Evolutionary conservation across 2,113 vertebrate genomes (phyloP), one percentile per base, ranked within the genome.

Genomic region (Microcebus lehilahytsara): DNA sequence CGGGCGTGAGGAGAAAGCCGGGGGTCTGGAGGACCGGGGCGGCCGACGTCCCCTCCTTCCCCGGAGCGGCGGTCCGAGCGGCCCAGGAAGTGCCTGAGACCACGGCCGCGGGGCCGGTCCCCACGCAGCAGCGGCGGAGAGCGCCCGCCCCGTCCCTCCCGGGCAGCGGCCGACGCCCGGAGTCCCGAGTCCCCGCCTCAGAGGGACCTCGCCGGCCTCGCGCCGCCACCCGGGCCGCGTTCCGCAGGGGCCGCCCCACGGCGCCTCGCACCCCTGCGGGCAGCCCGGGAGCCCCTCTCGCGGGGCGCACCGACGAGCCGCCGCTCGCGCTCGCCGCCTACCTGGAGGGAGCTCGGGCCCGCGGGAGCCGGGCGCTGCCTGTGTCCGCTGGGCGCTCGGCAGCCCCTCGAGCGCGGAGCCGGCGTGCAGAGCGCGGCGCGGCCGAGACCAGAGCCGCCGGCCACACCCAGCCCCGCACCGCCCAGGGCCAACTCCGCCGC

Each of bases 391-490:
- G 62, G 42, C 79, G 64, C 75, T 62, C 78, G 0, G 58, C 85
- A 40, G 96, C 95, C 64, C 74, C 87, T 3, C 0, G 77, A 42
- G 56, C 51, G 37, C 37, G 42, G 37, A 92, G 84, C 72, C 23
- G 22, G 80, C 56, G 49, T 7, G 77, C 78, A 4, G 66, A 79
- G 83, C 80, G 13, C 88, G 37, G 67, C 27, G 49, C 81, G 22
- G 40, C 85, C n/a, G 74, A 42, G 60, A 16, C 34, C 32, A 13
- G 46, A 88, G 30, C 96, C 40, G 72, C 95, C 96, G 92, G 93
- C 97, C 97, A 98, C 97, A 98, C 97, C 98, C 98, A 96, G 96
- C 37, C 85, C 87, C 84, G 88, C 92, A 74, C 87, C 27, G 86
- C 96, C 92, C 67, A 14, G 69, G 17, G 97, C 93, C 91, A 79